phyloP scores from a whole-genome alignment of 2,113 vertebrate species.

The Pelusios castaneus region DNA sequence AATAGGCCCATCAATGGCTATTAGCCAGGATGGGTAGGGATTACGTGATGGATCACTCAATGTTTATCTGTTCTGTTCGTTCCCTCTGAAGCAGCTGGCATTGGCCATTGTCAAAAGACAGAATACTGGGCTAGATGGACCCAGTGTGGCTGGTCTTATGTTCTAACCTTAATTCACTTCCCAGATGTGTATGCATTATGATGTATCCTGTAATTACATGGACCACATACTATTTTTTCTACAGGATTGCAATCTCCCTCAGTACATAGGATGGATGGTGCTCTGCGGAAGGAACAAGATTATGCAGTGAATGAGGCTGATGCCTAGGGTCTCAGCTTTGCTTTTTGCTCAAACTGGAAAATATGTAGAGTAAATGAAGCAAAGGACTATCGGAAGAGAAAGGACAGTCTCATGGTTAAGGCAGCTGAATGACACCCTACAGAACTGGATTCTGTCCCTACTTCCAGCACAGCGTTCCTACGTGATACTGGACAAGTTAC shows the following conservation, averaged over 20 bases:
- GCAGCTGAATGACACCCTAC: neutral
- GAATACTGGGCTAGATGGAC: no score
- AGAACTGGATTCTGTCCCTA: conserved; percentile 5
- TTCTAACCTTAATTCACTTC: neutral
- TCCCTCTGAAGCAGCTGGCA: no score
- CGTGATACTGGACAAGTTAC: neutral
- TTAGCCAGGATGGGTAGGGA: no score
- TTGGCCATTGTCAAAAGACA: no score
- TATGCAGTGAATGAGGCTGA: neutral
- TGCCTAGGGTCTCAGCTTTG: neutral
- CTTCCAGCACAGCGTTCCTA: neutral
- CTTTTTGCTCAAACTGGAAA: conserved; percentile 1
- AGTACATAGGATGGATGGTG: neutral
- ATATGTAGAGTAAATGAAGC: neutral
- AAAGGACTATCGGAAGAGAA: neutral
- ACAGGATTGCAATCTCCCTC: neutral
- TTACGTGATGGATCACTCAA: no score
- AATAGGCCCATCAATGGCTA: no score
- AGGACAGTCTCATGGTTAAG: neutral
- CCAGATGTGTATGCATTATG: neutral
- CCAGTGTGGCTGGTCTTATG: no score
- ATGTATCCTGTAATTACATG: neutral
- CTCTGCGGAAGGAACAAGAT: neutral
- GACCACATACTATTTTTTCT: neutral
- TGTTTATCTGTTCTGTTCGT: no score